Evolutionary conservation across 2,888 invertebrate genomes (phyloP), one percentile per base, ranked within the genome.

Genomic region (Trachelus stipa): DNA sequence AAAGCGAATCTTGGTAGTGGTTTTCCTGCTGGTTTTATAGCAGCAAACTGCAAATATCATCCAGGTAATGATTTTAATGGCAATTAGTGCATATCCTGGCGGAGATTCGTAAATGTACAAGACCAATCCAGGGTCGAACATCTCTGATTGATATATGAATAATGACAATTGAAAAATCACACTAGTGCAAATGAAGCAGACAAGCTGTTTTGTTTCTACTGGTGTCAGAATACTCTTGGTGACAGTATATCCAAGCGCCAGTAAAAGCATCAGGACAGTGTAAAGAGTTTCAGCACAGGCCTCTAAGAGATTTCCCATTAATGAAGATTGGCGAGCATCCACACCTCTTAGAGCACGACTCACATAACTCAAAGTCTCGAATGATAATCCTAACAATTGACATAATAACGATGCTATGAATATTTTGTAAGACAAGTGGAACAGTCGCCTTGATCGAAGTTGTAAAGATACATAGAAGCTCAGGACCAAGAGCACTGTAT

Each of bases 181-280:
- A 86, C 96, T 98, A 11, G 95, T 88, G 82, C 95, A 95, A 93
- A 97, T 95, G 91, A 98, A 98, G 3, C 96, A 92, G 0, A 96
- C 95, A 75, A 98, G 92, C 90, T 96, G 96, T 73, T 97, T 94
- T 0, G 95, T 94, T 81, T 96, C 96, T 15, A 93, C 93, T 0
- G 94, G 92, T 76, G 96, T 95, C 34, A 98, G 93, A 0, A 96
- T 92, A 0, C 97, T 98, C 75, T 98, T 93, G 0, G 98, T 98
- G 37, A 98, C 96, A 0, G 98, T 98, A 90, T 96, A 98, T 0
- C 98, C 98, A 89, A 98, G 97, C 0, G 96, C 97, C 91, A 98
- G 92, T 9, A 98, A 92, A 1, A 98, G 93, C 76, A 98, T 92
- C 23, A 98, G 92, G 0, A 97, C 92, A 0, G 98, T 93, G 87